phyloP scores from a whole-genome alignment of 2,888 invertebrate species.

The Amorpha juglandis region DNA sequence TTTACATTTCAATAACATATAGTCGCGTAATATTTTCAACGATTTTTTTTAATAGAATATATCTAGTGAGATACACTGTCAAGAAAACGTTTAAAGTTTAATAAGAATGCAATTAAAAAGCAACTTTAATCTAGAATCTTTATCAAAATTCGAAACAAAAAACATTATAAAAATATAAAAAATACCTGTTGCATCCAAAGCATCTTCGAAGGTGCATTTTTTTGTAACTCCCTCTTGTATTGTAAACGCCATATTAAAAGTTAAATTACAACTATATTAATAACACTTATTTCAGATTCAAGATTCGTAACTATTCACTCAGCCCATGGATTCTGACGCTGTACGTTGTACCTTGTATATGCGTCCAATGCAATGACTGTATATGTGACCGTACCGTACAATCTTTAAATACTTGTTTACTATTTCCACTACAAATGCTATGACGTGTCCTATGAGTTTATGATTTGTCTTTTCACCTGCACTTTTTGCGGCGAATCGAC shows the following conservation, averaged over 20 bases:
- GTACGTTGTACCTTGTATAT: too few relatives aligned
- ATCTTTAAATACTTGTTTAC: constrained; percentile 8
- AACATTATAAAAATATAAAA: not conserved
- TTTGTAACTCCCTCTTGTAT: constrained; percentile 23
- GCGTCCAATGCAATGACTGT: not conserved
- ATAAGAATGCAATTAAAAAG: too few relatives aligned
- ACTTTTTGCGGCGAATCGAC: too few relatives aligned
- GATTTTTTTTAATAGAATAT: too few relatives aligned
- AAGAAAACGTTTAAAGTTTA: too few relatives aligned
- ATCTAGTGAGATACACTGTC: too few relatives aligned
- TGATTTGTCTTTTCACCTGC: not conserved
- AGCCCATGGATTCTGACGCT: not conserved
- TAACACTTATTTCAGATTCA: not conserved
- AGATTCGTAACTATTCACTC: not conserved
- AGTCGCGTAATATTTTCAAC: too few relatives aligned
- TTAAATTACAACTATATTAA: not conserved
- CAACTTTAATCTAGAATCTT: too few relatives aligned
- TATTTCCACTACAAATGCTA: not conserved
- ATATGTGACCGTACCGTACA: not conserved
- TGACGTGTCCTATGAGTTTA: not conserved
- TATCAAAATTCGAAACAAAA: too few relatives aligned
- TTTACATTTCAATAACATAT: too few relatives aligned
- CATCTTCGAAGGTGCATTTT: constrained; percentile 44
- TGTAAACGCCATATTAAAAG: constrained; percentile 1
- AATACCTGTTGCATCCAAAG: constrained; percentile 42